Evolutionary conservation across 2,888 invertebrate species (phyloP).

Genomic region (Aradus depressus): DNA sequence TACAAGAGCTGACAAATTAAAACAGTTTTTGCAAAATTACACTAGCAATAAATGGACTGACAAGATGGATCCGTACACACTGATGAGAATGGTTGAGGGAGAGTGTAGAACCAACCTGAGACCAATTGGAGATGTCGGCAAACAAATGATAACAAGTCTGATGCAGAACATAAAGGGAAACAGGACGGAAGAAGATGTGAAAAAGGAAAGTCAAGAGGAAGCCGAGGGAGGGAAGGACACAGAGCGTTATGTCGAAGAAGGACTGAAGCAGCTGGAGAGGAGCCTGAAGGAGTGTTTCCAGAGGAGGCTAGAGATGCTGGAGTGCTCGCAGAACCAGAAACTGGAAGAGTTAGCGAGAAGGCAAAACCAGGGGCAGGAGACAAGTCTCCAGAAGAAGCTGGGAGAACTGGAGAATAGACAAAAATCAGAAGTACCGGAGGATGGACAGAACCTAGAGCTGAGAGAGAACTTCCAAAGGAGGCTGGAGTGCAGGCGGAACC

Average conservation of each 20-base stretch:
- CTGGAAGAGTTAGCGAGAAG: too few relatives aligned
- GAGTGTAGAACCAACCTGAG: conserved; percentile 25
- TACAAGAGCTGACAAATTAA: conserved; percentile 31
- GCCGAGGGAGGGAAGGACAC: neutral
- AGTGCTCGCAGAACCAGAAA: conserved; percentile 35
- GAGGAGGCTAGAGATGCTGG: conserved; percentile 31
- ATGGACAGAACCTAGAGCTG: neutral
- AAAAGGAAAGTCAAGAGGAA: neutral
- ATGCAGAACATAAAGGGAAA: conserved; percentile 21
- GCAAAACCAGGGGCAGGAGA: too few relatives aligned
- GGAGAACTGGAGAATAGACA: too few relatives aligned
- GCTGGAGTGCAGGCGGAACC: too few relatives aligned
- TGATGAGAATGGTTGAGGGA: conserved; percentile 30
- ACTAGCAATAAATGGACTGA: conserved; percentile 9
- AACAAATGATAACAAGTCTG: conserved; percentile 28
- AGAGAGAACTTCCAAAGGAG: too few relatives aligned
- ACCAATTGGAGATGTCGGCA: conserved; percentile 25
- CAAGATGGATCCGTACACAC: conserved; percentile 27
- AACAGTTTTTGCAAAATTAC: conserved; percentile 30
- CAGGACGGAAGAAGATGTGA: neutral
- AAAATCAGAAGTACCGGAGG: neutral
- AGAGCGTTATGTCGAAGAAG: conserved; percentile 20
- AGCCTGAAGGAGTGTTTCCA: neutral
- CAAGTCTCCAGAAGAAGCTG: too few relatives aligned
- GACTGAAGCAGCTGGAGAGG: conserved; percentile 14